A percentile compares a stretch with the other conserved stretches of the same genome.
Conservation (phyloP, 2,113 vertebrate genomes). For the rabbit (Oryctolagus cuniculus) region mOryCun1.1 NC_091444.1:38495001-38495500, state of each 20-base stretch:
- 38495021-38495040: neutral
- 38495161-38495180: slow-evolving; percentile 97
- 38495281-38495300: slow-evolving; percentile 99
- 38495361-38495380: neutral
- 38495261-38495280: slow-evolving; percentile 97
- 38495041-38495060: neutral
- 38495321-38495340: neutral
- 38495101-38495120: slow-evolving; percentile 69
- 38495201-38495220: slow-evolving; percentile 96
- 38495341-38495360: neutral
- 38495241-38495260: slow-evolving; percentile 97
- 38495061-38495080: neutral
- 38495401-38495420: neutral
- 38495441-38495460: slow-evolving; percentile 14
- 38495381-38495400: neutral
- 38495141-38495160: slow-evolving; percentile 97
- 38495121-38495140: slow-evolving; percentile 96
- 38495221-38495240: slow-evolving; percentile 98
- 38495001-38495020: neutral
- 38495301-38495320: slow-evolving; percentile 93
- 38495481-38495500: neutral
- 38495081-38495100: neutral
- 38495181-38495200: slow-evolving; percentile 99
- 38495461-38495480: neutral
- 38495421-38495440: neutral